These are phyloP conservation scores for Thalassarche chlororhynchos DNA, from an alignment of 2,113 vertebrate species.

Conservation along the genomic window DNA sequence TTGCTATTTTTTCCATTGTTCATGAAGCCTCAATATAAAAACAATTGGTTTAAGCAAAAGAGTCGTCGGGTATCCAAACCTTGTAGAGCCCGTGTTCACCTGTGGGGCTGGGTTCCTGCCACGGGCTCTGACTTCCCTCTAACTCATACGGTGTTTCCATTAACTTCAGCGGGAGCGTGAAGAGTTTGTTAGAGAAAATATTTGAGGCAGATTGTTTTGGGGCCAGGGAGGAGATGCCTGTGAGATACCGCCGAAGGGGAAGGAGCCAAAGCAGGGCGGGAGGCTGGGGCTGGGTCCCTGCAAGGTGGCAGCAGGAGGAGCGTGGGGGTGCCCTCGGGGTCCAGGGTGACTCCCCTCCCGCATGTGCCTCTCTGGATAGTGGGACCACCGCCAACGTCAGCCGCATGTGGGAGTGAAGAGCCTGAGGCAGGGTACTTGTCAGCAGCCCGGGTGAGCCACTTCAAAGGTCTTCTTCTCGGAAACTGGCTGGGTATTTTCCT, in stretches of 20 bases:
- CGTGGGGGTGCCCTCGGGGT: accelerated
- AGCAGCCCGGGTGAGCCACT: not conserved
- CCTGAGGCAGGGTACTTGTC: not conserved
- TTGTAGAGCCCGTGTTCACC: not conserved
- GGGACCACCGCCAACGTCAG: not conserved
- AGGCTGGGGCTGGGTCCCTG: not conserved
- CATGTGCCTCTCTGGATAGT: not conserved
- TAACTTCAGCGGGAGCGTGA: accelerated
- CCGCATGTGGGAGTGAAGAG: accelerated
- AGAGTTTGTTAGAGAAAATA: not conserved
- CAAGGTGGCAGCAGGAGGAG: not conserved
- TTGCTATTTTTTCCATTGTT: not conserved
- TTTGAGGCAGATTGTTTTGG: accelerated
- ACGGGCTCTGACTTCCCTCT: not conserved
- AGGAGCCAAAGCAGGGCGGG: not conserved
- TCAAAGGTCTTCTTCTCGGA: not conserved
- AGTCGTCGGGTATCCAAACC: accelerated
- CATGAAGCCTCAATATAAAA: not conserved
- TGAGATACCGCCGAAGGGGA: not conserved
- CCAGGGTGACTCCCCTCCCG: not conserved
- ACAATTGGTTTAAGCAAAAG: not conserved
- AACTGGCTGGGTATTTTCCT: not conserved
- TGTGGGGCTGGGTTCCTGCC: not conserved
- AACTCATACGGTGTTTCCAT: not conserved
- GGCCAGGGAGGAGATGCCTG: not conserved